Base-by-base conservation (phyloP, 2,888 invertebrate genomes). In the Eubasilissa splendida region DNA sequence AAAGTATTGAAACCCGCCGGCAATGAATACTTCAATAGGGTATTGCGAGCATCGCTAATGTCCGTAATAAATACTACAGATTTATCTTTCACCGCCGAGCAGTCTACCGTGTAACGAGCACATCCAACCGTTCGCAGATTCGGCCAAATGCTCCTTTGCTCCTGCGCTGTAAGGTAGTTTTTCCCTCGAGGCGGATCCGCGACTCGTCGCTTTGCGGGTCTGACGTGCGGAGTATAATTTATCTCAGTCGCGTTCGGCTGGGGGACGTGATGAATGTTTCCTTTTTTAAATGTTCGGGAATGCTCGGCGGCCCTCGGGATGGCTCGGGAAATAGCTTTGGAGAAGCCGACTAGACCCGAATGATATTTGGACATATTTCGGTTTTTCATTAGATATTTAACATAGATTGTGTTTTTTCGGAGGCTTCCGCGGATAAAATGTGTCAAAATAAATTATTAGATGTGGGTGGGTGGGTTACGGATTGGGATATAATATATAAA, bases 191-290 rank as follows among this genome's bases (percentile, higher is more conserved):
- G 12, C 14, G 59, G 31, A n/a, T 68, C n/a, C 42, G 14, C n/a
- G 11, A 42, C 11, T 59, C 68, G 9, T 9, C 65, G n/a, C 54
- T 31, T n/a, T 33, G 8, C 70, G 42, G 22, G n/a, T 33, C 5
- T 58, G 59, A 0, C 10, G 58, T 12, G 42, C 22, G 52, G 70
- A 50, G 77, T 22, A 50, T 71, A 78, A 78, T 78, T 78, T 78
- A 78, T 78, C 78, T 63, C 78, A 60, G 78, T 73, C 71, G 65
- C 63, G 52, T 58, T 71, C 78, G 58, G 66, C 68, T 56, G 70
- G 78, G 78, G 78, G 78, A 73, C 71, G 73, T 78, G 78, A 78
- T 78, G 78, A 73, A 78, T 78, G 78, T 73, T 73, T 78, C 78
- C 78, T 59, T 73, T 78, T 78, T 73, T 73, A 33, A 73, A 63